A percentile compares a stretch with the other conserved stretches of the same genome.
Conservation (phyloP, 2,797 vertebrate species). For the Microchirus variegatus region DNA sequence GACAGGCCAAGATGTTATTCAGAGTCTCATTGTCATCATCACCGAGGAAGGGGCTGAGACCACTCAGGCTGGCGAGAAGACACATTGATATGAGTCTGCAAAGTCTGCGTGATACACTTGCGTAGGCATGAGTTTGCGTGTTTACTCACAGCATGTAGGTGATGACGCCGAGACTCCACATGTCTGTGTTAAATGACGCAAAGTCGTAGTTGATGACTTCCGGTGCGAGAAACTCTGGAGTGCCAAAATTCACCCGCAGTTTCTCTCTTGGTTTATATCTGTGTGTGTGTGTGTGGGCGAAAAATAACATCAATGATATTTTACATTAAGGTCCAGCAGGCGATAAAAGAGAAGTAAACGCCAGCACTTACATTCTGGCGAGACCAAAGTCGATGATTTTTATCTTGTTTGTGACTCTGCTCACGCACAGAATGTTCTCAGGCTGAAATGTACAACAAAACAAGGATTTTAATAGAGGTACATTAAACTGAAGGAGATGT, state of each 20-base stretch:
- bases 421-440: constrained; percentile 98
- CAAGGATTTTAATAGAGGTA: neutral
- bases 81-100: neutral
- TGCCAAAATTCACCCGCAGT: constrained; percentile 94
- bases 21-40: constrained; percentile 92
- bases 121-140: neutral
- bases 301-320: neutral
- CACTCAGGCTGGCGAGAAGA: constrained; percentile 85
- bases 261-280: constrained; percentile 98
- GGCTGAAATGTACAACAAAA: constrained; percentile 82
- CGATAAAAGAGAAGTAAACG: neutral
- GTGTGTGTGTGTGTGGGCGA: neutral
- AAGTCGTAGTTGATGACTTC: constrained; percentile 97
- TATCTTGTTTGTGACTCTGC: constrained; percentile 91
- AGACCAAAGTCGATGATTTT: constrained; percentile 99
- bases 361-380: constrained; percentile 88
- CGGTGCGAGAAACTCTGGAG: constrained; percentile 96
- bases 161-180: constrained; percentile 98
- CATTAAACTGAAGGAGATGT: neutral
- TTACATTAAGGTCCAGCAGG: neutral
- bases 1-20: constrained; percentile 93
- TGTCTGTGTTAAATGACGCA: constrained; percentile 97
- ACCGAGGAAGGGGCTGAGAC: constrained; percentile 95
- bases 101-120: neutral
- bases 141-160: constrained; percentile 96